phyloP scores from a whole-genome alignment of 2,113 vertebrate genomes.

The Corydoras sp. region DNA sequence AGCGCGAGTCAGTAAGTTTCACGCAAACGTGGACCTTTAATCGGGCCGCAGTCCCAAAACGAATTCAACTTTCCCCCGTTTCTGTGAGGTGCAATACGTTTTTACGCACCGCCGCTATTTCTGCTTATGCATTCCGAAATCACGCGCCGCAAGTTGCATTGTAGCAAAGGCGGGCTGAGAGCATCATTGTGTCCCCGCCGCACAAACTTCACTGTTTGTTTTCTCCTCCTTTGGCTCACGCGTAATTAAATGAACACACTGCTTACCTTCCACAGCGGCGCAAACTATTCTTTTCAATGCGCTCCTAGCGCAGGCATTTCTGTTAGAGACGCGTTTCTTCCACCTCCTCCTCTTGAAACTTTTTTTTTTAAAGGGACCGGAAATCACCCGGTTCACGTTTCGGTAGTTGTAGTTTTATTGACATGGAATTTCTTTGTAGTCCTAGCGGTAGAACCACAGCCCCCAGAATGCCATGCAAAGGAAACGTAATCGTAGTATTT shows the following conservation, averaged over 20 bases:
- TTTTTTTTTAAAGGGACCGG: conserved; percentile 59
- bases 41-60: too few species aligned
- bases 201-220: neutral
- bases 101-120: neutral
- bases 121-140: neutral
- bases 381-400: conserved; percentile 53
- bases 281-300: conserved; percentile 39
- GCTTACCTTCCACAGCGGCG: conserved; percentile 41
- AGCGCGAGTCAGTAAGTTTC: too few species aligned
- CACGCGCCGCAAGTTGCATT: conserved; percentile 27
- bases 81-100: neutral
- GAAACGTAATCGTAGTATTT: conserved; percentile 24
- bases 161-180: conserved; percentile 6
- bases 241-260: neutral
- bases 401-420: conserved; percentile 63
- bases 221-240: too few species aligned
- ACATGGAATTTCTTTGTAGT: neutral
- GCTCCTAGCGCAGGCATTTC: conserved; percentile 52
- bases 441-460: conserved; percentile 12
- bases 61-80: too few species aligned
- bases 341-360: conserved; percentile 57
- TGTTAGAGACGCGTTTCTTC: conserved; percentile 13
- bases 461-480: conserved; percentile 33
- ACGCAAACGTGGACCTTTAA: too few species aligned
- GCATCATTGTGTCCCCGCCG: neutral